Conservation (phyloP, 2,113 vertebrate species). For the Ovibos moschatus region DNA sequence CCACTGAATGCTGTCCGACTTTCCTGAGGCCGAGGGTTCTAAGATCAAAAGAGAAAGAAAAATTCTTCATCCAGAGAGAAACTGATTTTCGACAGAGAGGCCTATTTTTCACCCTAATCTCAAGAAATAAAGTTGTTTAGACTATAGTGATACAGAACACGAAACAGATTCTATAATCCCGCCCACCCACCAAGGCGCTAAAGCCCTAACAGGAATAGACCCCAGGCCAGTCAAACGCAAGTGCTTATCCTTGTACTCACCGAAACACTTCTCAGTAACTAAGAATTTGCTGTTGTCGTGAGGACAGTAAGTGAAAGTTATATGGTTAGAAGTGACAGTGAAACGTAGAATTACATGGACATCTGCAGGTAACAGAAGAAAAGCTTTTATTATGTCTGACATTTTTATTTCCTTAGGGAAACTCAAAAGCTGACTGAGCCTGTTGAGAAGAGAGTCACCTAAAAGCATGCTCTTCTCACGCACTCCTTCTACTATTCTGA, state of each 20-base stretch:
- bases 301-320: slow-evolving; percentile 59
- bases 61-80: neutral
- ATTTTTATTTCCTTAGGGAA: neutral
- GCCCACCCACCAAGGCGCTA: neutral
- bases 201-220: neutral
- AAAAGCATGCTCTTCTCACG: neutral
- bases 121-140: neutral
- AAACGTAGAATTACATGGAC: slow-evolving; percentile 78
- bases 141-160: neutral
- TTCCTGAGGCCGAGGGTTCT: slow-evolving; percentile 96
- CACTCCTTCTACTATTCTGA: neutral
- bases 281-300: slow-evolving; percentile 32
- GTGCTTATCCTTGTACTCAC: slow-evolving; percentile 52
- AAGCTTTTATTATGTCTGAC: neutral
- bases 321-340: neutral
- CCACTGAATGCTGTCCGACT: slow-evolving; percentile 94
- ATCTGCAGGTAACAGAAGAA: slow-evolving; percentile 50
- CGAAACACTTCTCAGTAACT: slow-evolving; percentile 50
- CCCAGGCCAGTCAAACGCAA: slow-evolving; percentile 19
- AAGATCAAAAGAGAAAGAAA: slow-evolving; percentile 68
- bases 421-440: neutral
- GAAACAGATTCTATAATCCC: neutral
- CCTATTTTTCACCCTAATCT: neutral
- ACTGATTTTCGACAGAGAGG: neutral
- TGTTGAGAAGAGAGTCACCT: neutral